A percentile compares a stretch with the other conserved stretches of the same genome.
These are phyloP conservation scores for Diplogasteroides magnus DNA, from an alignment of 1,140 invertebrate species.

Conservation along the genomic window DNA sequence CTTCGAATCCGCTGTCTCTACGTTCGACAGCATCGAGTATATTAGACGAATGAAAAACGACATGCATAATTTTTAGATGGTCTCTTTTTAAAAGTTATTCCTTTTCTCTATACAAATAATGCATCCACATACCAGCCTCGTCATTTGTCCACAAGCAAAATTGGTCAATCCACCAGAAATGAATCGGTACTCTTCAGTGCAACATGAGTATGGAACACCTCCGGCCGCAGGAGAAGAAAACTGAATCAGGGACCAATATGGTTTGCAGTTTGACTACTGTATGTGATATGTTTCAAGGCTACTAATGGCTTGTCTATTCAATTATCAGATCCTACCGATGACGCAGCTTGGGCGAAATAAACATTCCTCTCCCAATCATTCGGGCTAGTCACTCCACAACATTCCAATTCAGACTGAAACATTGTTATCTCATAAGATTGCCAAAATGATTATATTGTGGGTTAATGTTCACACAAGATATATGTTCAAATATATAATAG, in stretches of 20 bases:
- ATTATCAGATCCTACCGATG: too few relatives aligned
- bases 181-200: conserved; percentile 63
- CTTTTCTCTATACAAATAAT: too few relatives aligned
- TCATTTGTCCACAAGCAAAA: conserved; percentile 32
- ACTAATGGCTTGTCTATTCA: too few relatives aligned
- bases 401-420: conserved; percentile 78
- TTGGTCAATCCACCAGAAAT: conserved; percentile 31
- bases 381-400: conserved; percentile 88
- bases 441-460: not conserved
- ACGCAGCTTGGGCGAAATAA: conserved; percentile 67
- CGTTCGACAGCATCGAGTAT: too few relatives aligned
- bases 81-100: too few relatives aligned
- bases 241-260: conserved; percentile 61
- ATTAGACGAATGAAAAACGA: too few relatives aligned
- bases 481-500: not conserved
- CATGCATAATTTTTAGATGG: too few relatives aligned
- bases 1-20: conserved; percentile 12
- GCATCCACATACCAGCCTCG: not conserved
- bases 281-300: too few relatives aligned
- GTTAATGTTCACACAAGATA: not conserved
- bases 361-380: conserved; percentile 94
- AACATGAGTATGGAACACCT: conserved; percentile 94
- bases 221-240: conserved; percentile 91
- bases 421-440: not conserved
- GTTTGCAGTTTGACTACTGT: too few relatives aligned